Evolutionary conservation across 2,797 vertebrate species (phyloP), one percentile per base, ranked within the genome.

Genomic region (Hipposideros larvatus): DNA sequence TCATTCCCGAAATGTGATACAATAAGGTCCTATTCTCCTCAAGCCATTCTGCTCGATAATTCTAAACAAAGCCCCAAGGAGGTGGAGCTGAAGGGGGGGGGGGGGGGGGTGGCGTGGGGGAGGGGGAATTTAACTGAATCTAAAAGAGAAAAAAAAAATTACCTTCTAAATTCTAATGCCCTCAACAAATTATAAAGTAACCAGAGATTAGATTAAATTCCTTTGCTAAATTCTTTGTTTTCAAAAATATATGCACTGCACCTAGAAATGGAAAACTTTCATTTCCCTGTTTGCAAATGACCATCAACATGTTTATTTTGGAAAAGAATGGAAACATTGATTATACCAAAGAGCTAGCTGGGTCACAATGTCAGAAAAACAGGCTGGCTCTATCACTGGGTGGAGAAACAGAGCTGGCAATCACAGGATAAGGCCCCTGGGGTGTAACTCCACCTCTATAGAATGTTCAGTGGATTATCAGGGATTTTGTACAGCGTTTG

Each of bases 1-100:
- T 97, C 96, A 68, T 94, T 79, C 95, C 31, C 0, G n/a, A 96
- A 97, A 98, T 97, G 97, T 82, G 61, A 97, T 98, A 97, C 97
- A 96, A 95, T 95, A 96, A 96, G 96, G 94, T 96, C 16, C 97
- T 86, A 75, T 97, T 98, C 97, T 98, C 71, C 19, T 94, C 65
- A 79, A 94, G 93, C 94, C 22, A 92, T 86, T 93, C 87, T 93
- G 78, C 85, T 92, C 80, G 73, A 78, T 82, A 96, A 94, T 95
- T 95, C 89, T 75, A 88, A 96, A 94, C 83, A 95, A 96, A 96
- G 90, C 92, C 97, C 89, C 88, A 91, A 48, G 21, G 83, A 57
- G 46, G 70, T 34, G 21, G 51, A 26, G 71, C 7, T 22, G 37
- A 24, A 3, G 24, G n/a, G 15, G 66, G 46, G 14, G 43, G 83